A percentile compares a stretch with the other conserved stretches of the same genome.
These are phyloP conservation scores for Neoaliturus tenellus DNA, from an alignment of 2,888 invertebrate species.

Conservation along the genomic window DNA sequence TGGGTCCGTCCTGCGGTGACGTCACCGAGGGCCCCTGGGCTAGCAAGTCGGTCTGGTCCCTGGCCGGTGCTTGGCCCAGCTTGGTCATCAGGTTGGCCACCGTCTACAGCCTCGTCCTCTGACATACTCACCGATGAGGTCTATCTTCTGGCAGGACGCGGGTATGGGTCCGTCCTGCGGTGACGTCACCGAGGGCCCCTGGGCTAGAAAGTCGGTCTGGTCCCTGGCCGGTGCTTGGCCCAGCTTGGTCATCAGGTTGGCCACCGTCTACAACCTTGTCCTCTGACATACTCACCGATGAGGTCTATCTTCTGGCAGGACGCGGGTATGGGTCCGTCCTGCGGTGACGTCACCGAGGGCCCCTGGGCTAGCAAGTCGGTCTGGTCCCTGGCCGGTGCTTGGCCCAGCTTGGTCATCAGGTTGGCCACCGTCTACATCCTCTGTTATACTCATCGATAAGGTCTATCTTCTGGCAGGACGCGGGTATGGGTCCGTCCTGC, in stretches of 20 bases:
- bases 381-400: too few species aligned
- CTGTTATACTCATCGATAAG: constrained; percentile 55
- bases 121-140: constrained; percentile 57
- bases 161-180: constrained; percentile 65
- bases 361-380: constrained; percentile 47
- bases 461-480: constrained; percentile 72
- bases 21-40: constrained; percentile 13
- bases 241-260: constrained; percentile 59
- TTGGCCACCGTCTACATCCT: too few species aligned
- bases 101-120: too few species aligned
- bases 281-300: too few species aligned
- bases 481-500: constrained; percentile 67
- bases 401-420: too few species aligned
- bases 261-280: too few species aligned
- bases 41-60: too few species aligned
- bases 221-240: constrained; percentile 58
- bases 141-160: constrained; percentile 73
- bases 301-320: too few species aligned
- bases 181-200: constrained; percentile 20
- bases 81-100: too few species aligned
- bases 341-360: too few species aligned
- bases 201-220: constrained; percentile 46
- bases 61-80: too few species aligned
- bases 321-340: too few species aligned
- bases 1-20: constrained; percentile 52